phyloP scores from a whole-genome alignment of 2,113 vertebrate genomes.

The Leuciscus idus region DNA sequence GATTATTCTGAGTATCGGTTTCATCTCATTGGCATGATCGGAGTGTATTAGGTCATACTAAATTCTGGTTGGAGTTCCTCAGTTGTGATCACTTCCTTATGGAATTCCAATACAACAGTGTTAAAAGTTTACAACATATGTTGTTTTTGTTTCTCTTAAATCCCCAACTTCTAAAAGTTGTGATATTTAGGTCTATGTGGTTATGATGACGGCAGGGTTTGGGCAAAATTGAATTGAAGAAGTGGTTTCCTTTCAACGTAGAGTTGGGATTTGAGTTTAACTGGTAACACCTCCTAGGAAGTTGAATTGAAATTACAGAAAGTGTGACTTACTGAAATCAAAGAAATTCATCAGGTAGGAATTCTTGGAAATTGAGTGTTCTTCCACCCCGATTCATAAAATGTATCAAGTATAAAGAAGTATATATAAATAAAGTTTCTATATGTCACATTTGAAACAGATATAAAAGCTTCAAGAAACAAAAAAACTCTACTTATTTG shows the following conservation, averaged over 20 bases:
- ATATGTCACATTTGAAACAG: background rate
- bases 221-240: background rate
- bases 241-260: background rate
- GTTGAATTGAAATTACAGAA: background rate
- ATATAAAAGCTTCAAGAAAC: background rate
- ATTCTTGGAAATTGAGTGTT: background rate
- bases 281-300: background rate
- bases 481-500: no score
- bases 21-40: constrained; percentile 34
- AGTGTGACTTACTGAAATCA: background rate
- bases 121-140: constrained; percentile 49
- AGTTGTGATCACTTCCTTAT: constrained; percentile 31
- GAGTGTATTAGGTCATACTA: constrained; percentile 28
- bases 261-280: background rate
- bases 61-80: constrained; percentile 25
- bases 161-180: constrained; percentile 32
- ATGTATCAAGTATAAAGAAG: background rate
- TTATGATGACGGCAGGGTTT: constrained; percentile 1
- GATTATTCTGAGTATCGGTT: constrained; percentile 2
- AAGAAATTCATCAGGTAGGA: background rate
- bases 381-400: background rate
- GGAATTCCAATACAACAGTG: constrained; percentile 40
- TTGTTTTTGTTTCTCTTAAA: constrained; percentile 14
- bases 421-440: background rate
- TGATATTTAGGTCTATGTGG: background rate